A percentile compares a stretch with the other conserved stretches of the same genome.
These are phyloP conservation scores for Macaria liturata DNA, from an alignment of 2,888 invertebrate species.

Conservation along the genomic window DNA sequence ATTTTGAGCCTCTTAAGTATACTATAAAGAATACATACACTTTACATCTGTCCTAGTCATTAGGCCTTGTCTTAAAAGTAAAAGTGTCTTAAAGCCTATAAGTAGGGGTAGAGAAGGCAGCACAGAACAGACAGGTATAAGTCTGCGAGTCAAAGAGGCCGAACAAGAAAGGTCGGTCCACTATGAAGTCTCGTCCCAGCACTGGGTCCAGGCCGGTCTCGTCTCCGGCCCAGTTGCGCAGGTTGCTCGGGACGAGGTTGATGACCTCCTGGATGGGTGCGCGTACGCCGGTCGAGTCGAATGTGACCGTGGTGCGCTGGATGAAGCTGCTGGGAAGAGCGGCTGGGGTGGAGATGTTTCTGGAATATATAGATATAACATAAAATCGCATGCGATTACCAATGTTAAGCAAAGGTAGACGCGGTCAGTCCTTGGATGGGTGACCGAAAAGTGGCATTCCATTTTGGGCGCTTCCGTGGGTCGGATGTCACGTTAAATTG, in stretches of 20 bases:
- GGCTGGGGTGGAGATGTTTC: constrained; percentile 37
- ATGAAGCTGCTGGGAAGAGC: constrained; percentile 36
- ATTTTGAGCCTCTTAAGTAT: too few species aligned
- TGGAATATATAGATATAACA: constrained; percentile 13
- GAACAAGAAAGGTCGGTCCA: constrained; percentile 47
- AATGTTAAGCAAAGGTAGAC: too few species aligned
- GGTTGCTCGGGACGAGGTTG: constrained; percentile 10
- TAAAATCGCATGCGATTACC: too few species aligned
- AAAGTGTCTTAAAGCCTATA: constrained; percentile 8
- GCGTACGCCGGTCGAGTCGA: constrained; percentile 35
- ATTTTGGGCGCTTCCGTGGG: too few species aligned
- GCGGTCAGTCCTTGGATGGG: too few species aligned
- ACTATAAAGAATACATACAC: too few species aligned
- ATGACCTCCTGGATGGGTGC: constrained; percentile 24
- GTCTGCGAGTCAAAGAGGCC: constrained; percentile 43
- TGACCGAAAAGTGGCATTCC: too few species aligned
- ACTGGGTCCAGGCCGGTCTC: constrained; percentile 34
- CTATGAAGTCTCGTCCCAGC: constrained; percentile 41
- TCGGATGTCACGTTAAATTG: too few species aligned
- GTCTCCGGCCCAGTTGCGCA: constrained; percentile 12
- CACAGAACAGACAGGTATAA: constrained; percentile 38
- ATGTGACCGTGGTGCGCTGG: constrained; percentile 36
- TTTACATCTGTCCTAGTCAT: too few species aligned
- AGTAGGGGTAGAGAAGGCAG: constrained; percentile 39
- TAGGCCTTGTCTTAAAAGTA: not conserved